phyloP scores from a whole-genome alignment of 2,797 vertebrate species.

The Muscicapa striata region DNA sequence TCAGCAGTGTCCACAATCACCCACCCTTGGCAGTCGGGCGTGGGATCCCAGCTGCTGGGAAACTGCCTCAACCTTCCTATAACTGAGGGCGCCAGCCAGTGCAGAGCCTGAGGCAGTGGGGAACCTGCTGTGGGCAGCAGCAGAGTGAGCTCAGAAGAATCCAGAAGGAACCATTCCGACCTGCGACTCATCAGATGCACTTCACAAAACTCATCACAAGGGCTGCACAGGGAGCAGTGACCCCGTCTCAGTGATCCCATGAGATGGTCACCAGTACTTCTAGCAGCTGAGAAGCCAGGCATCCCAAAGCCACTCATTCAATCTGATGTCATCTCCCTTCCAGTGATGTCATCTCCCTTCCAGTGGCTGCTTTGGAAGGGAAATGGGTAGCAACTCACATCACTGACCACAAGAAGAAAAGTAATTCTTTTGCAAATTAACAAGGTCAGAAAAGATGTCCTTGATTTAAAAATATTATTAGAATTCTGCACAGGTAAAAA shows the following conservation, averaged over 20 bases:
- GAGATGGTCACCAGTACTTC: background rate
- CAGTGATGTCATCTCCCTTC: no score
- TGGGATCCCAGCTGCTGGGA: background rate
- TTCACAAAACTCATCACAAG: no score
- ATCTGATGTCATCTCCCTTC: no score
- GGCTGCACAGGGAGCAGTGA: fast-evolving
- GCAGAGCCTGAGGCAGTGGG: background rate
- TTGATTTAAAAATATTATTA: background rate
- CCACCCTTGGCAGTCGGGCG: fast-evolving
- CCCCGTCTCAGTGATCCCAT: background rate
- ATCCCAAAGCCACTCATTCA: background rate
- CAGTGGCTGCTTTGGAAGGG: background rate
- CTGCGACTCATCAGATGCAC: background rate
- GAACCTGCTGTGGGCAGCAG: background rate
- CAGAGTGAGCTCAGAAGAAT: background rate
- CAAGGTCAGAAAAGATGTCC: background rate
- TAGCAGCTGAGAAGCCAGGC: background rate
- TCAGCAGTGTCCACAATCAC: no score
- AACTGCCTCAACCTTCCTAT: background rate
- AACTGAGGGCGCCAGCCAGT: fast-evolving
- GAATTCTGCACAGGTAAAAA: background rate
- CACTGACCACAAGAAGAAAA: background rate
- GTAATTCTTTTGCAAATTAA: background rate
- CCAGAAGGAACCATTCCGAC: background rate
- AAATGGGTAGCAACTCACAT: background rate